Evolutionary conservation across 2,113 vertebrate species (phyloP).

Genomic region (Synchiropus splendidus): DNA sequence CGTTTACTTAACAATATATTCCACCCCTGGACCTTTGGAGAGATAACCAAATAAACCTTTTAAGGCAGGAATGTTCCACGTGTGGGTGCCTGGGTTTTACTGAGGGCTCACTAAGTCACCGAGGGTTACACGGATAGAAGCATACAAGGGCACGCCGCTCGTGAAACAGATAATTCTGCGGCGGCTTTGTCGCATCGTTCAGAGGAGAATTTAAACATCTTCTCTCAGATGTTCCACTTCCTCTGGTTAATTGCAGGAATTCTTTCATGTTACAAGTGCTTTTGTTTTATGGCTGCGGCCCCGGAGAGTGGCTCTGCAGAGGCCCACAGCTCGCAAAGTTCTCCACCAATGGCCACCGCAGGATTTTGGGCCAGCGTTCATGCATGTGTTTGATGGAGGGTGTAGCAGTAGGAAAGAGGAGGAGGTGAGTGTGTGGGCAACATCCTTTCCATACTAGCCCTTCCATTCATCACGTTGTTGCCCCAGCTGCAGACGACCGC

Average conservation of each 20-base stretch:
- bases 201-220: slow-evolving; percentile 59
- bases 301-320: slow-evolving; percentile 48
- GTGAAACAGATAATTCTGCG: no score
- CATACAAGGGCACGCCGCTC: no score
- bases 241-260: slow-evolving; percentile 76
- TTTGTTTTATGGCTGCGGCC: slow-evolving; percentile 64
- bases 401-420: slow-evolving; percentile 17
- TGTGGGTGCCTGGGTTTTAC: slow-evolving; percentile 44
- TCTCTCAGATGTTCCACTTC: slow-evolving; percentile 74
- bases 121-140: no score
- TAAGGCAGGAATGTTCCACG: slow-evolving; percentile 58
- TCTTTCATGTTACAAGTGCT: slow-evolving; percentile 78
- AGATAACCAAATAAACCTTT: slow-evolving; percentile 71
- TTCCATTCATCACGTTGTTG: slow-evolving; percentile 52
- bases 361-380: no score
- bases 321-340: no score
- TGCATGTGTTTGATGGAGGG: slow-evolving; percentile 4
- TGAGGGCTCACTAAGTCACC: no score
- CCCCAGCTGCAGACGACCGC: slow-evolving; percentile 57
- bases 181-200: no score
- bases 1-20: slow-evolving; percentile 66
- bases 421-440: slow-evolving; percentile 52
- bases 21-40: slow-evolving; percentile 55
- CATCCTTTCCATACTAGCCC: slow-evolving; percentile 39
- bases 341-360: no score